Conservation (phyloP, 2,113 vertebrate genomes). For the Cynocephalus volans region DNA sequence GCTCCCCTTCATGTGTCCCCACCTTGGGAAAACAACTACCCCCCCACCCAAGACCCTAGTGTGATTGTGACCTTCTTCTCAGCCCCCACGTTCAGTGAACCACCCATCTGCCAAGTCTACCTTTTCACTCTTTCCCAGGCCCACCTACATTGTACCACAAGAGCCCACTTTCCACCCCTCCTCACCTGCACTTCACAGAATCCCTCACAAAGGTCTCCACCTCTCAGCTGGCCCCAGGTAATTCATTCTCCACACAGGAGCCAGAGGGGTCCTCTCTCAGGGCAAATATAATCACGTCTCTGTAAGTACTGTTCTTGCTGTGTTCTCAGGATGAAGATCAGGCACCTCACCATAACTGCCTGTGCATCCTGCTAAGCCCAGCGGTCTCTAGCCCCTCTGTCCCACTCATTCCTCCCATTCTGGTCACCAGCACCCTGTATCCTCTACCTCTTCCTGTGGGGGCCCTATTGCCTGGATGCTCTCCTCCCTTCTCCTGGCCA, state of each 20-base stretch:
- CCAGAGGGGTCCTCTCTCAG: neutral
- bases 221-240: neutral
- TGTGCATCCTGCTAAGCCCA: neutral
- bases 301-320: neutral
- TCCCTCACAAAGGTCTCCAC: neutral
- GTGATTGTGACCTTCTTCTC: neutral
- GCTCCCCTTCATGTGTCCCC: neutral
- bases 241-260: neutral
- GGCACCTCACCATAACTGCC: fast-evolving
- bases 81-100: neutral
- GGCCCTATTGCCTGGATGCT: no score
- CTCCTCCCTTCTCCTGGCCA: neutral
- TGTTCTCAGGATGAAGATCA: neutral
- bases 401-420: neutral
- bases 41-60: neutral
- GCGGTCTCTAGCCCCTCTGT: neutral
- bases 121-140: neutral
- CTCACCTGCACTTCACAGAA: neutral
- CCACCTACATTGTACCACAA: no score
- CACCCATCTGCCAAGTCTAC: neutral
- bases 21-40: neutral
- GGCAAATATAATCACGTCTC: neutral
- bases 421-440: neutral
- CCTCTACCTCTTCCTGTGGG: neutral
- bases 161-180: no score